A percentile compares a stretch with the other conserved stretches of the same genome.
phyloP scores from a whole-genome alignment of 2,888 invertebrate species.

The Latrodectus elegans region DNA sequence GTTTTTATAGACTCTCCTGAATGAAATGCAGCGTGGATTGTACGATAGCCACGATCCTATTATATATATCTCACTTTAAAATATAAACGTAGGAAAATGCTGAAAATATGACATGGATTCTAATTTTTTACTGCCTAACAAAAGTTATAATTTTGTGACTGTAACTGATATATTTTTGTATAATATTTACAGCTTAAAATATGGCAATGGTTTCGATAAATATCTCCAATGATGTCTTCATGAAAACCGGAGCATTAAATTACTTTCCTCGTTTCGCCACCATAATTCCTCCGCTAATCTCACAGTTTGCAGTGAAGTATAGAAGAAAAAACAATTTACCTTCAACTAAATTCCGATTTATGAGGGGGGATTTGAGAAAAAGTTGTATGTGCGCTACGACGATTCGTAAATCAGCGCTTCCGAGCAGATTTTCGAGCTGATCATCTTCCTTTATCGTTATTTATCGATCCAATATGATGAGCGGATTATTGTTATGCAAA shows the following conservation, averaged over 20 bases:
- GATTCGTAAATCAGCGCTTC: constrained; percentile 25
- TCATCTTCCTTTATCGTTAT: constrained; percentile 9
- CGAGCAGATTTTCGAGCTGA: background rate
- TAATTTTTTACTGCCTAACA: no score
- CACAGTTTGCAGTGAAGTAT: background rate
- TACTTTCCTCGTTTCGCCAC: background rate
- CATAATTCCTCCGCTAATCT: background rate
- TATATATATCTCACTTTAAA: no score
- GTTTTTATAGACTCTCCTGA: no score
- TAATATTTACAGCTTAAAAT: no score
- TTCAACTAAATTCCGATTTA: constrained; percentile 26
- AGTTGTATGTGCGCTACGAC: constrained; percentile 5
- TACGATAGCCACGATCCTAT: no score
- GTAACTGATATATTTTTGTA: no score
- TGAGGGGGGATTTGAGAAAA: constrained; percentile 18
- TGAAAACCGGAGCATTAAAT: background rate
- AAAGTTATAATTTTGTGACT: no score
- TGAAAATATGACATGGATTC: no score
- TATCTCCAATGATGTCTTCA: background rate
- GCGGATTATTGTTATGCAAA: background rate
- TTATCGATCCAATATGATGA: constrained; percentile 7
- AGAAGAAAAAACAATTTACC: background rate
- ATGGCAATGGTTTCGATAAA: background rate
- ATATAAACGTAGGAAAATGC: no score
- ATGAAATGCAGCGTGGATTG: no score